A percentile compares a stretch with the other conserved stretches of the same genome.
These are phyloP conservation scores for Proales similis DNA, from an alignment of 1,140 invertebrate genomes.

Conservation along the genomic window DNA sequence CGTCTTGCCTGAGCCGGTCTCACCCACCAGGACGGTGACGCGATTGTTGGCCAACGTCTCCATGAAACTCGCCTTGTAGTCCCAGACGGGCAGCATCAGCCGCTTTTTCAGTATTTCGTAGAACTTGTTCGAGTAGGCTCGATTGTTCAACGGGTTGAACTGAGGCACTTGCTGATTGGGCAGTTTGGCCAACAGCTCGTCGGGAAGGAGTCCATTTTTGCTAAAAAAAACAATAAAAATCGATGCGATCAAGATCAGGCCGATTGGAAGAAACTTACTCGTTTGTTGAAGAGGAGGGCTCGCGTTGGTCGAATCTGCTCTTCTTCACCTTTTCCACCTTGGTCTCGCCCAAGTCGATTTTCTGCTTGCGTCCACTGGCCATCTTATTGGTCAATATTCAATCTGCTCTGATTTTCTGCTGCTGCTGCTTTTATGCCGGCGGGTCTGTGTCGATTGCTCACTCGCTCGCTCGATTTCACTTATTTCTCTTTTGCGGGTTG, in stretches of 20 bases:
- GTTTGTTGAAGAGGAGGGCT: background rate
- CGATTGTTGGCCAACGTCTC: slow-evolving; percentile 78
- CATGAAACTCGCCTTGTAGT: slow-evolving; percentile 92
- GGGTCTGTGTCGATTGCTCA: too few relatives aligned
- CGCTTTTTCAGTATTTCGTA: slow-evolving; percentile 67
- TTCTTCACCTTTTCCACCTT: slow-evolving; percentile 13
- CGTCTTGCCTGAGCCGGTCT: slow-evolving; percentile 61
- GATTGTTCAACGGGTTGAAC: slow-evolving; percentile 41
- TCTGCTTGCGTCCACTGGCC: slow-evolving; percentile 36
- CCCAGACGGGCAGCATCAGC: slow-evolving; percentile 87
- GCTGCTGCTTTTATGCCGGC: too few relatives aligned
- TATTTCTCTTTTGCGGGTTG: too few relatives aligned
- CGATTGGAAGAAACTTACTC: background rate
- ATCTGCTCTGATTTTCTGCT: too few relatives aligned
- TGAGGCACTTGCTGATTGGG: slow-evolving; percentile 11
- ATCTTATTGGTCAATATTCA: too few relatives aligned
- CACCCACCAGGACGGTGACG: slow-evolving; percentile 84
- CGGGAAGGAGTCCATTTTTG: slow-evolving; percentile 19
- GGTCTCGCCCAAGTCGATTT: slow-evolving; percentile 24
- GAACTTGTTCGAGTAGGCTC: slow-evolving; percentile 46
- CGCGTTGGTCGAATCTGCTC: background rate
- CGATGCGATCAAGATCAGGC: background rate
- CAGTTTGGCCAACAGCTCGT: slow-evolving; percentile 16
- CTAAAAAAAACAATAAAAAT: slow-evolving; percentile 22
- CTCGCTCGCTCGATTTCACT: too few relatives aligned